Percentiles rank a stretch among this genome's conserved stretches.
phyloP scores from a whole-genome alignment of 2,888 invertebrate species.

The Crepidodera aurea region DNA sequence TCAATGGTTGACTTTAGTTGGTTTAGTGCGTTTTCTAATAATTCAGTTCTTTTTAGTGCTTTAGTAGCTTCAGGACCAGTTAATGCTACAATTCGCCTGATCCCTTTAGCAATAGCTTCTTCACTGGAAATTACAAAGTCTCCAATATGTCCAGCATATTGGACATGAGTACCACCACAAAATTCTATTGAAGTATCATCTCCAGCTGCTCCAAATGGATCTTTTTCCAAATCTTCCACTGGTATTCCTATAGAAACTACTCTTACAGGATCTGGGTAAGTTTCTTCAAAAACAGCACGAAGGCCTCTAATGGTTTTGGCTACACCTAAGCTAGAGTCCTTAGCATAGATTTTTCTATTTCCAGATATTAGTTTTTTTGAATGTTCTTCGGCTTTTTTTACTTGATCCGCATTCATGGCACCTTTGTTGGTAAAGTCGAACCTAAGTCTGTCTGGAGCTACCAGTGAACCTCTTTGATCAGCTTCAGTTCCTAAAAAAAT shows the following conservation, averaged over 20 bases:
- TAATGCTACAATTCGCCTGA: slow-evolving; percentile 94
- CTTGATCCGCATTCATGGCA: slow-evolving; percentile 88
- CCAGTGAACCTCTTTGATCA: slow-evolving; percentile 96
- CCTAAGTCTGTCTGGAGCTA: slow-evolving; percentile 94
- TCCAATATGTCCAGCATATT: slow-evolving; percentile 91
- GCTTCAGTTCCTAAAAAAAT: slow-evolving; percentile 74
- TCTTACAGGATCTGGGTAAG: slow-evolving; percentile 95
- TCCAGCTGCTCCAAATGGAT: slow-evolving; percentile 84
- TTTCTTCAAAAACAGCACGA: slow-evolving; percentile 98
- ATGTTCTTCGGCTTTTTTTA: slow-evolving; percentile 83
- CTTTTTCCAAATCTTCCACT: slow-evolving; percentile 85
- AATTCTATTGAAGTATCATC: slow-evolving; percentile 95
- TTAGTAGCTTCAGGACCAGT: slow-evolving; percentile 94
- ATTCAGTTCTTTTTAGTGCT: slow-evolving; percentile 81
- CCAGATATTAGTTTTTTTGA: slow-evolving; percentile 73
- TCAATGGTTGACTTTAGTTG: slow-evolving; percentile 68
- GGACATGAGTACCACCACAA: slow-evolving; percentile 97
- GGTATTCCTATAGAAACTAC: slow-evolving; percentile 91
- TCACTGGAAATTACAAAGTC: slow-evolving; percentile 96
- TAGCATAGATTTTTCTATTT: slow-evolving; percentile 77
- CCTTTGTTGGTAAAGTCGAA: slow-evolving; percentile 98
- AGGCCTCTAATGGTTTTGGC: slow-evolving; percentile 93
- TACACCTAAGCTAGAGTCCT: slow-evolving; percentile 79
- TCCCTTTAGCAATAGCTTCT: slow-evolving; percentile 98
- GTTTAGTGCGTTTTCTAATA: slow-evolving; percentile 78